Evolutionary conservation across 2,113 vertebrate genomes (phyloP), one percentile per base, ranked within the genome.

Genomic region (Salvelinus sp.): DNA sequence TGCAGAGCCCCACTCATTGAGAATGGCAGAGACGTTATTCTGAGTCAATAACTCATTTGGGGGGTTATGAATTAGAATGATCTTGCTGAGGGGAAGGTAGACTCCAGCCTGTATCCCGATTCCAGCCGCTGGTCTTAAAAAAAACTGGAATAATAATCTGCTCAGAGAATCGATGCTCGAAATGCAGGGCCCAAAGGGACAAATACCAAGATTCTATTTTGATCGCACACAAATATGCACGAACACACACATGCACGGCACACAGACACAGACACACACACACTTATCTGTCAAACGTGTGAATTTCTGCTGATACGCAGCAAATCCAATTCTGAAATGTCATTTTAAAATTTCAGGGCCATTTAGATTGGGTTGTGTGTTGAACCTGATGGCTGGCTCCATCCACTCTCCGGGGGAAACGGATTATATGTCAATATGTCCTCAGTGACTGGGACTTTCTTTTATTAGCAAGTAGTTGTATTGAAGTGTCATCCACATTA

Each of bases 31-130:
- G 76, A 73, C 69, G 60, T 71, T 75, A 89, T 83, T 76, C 44
- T 64, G 9, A 86, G 90, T 93, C 92, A 91, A 91, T 93, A 93
- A 90, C 88, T 93, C 88, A 92, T 91, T 92, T 91, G 76, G 79
- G 72, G 80, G 85, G 86, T 90, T 88, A 90, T 92, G 87, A 92
- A 93, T 93, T 83, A 82, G 83, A 91, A 92, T 89, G 89, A 90
- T 90, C 86, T 90, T 86, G 87, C 92, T 89, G 75, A 88, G 78
- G 88, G 90, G 88, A 90, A 90, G 78, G 88, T 84, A 84, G 82
- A 82, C 79, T 82, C 76, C 68, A 72, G 85, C 79, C 69, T 62
- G 38, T 80, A 81, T 90, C 82, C 82, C 50, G 1, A 54, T 54
- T 54, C 4, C 50, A 70, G 77, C 79, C 85, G 72, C 33, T 9